A percentile compares a stretch with the other conserved stretches of the same genome.
phyloP scores from a whole-genome alignment of 2,888 invertebrate species.

The Catocala fraxini region DNA sequence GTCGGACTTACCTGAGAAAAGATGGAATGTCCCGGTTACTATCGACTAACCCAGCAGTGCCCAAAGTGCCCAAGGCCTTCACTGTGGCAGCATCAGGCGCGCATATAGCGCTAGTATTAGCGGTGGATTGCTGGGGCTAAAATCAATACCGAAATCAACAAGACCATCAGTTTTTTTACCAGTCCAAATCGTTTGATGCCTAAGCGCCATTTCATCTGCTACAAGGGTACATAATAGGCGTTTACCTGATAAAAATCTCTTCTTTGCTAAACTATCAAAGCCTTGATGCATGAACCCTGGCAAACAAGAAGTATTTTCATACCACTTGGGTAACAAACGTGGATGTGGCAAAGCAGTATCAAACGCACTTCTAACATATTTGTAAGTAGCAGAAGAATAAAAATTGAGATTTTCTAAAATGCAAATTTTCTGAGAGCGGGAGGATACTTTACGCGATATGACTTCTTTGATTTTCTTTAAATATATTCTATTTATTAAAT shows the following conservation, averaged over 20 bases:
- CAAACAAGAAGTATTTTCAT: conserved; percentile 13
- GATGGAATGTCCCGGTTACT: too few species aligned
- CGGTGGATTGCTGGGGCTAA: background rate
- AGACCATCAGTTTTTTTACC: conserved; percentile 15
- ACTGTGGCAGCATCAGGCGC: too few species aligned
- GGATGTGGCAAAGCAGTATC: conserved; percentile 37
- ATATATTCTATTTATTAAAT: conserved; percentile 27
- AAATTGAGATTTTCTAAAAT: too few species aligned
- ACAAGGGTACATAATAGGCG: conserved; percentile 9
- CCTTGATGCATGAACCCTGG: too few species aligned
- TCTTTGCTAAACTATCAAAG: too few species aligned
- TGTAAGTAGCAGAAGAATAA: too few species aligned
- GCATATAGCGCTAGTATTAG: too few species aligned
- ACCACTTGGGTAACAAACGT: conserved; percentile 33
- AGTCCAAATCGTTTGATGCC: conserved; percentile 4
- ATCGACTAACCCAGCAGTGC: too few species aligned
- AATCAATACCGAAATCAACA: conserved; percentile 12
- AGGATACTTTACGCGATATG: conserved; percentile 11
- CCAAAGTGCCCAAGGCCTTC: too few species aligned
- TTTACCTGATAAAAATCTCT: too few species aligned
- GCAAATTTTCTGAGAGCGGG: conserved; percentile 24
- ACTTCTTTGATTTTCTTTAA: conserved; percentile 12
- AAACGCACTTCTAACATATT: conserved; percentile 18
- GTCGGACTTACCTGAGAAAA: too few species aligned
- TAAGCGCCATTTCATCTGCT: conserved; percentile 16